Evolutionary conservation across 2,888 invertebrate species (phyloP), one percentile per base, ranked within the genome.

Genomic region (Ephialtes manifestator): DNA sequence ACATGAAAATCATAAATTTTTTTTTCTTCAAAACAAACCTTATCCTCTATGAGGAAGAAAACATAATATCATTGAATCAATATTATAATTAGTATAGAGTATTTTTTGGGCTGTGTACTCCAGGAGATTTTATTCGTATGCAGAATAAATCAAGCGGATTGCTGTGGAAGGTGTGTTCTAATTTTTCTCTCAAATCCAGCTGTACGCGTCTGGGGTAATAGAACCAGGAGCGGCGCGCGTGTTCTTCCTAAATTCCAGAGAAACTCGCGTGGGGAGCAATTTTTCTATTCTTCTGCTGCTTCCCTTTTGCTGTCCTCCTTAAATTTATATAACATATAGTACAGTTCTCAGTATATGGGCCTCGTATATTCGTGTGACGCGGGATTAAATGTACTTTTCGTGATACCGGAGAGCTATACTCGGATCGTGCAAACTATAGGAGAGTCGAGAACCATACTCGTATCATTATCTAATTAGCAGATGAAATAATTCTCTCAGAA

Each of bases 381-480:
- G 46, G 53, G 46, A 46, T 72, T 58, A 55, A 74, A 72, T 67
- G 67, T 67, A 74, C 79, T 80, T 80, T 80, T 55, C 72, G 80
- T 74, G 67, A 74, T 80, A 67, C 46, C 46, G 46, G 31, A 20
- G 55, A 80, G 65, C 53, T 55, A 60, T 60, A 77, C 28, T 3
- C 13, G 55, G 11, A 58, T 39, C 48, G 71, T 31, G 53, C 70
- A 53, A 31, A 46, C n/a, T 20, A 43, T 15, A 60, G 24, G 4
- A 48, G 46, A 28, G 35, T 35, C 53, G 76, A 60, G 78, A 60
- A n/a, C 74, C 24, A 46, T 72, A 43, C 76, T 71, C 79, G 79
- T 43, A 65, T 80, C 63, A 80, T 83, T 83, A 83, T 79, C 83
- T 75, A 75, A 83, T 83, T 83, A 83, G 63, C 60, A 74, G 74